Conservation (phyloP, 2,797 vertebrate species). For the Poeciliopsis gracilis region DNA sequence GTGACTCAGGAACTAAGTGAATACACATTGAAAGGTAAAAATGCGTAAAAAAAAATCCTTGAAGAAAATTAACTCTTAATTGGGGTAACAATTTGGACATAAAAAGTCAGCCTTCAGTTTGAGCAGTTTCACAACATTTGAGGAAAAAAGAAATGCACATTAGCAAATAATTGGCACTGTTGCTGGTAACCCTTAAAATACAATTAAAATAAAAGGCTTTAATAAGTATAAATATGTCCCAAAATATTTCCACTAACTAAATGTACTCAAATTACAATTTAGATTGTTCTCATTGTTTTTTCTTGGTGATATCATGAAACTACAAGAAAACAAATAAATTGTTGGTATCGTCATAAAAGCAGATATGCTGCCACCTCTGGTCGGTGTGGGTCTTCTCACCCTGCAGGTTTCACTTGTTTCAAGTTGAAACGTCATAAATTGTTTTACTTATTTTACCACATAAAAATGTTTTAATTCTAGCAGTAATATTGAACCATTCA, state of each 20-base stretch:
- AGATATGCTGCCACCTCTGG: background rate
- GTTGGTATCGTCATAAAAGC: background rate
- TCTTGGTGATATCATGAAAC: background rate
- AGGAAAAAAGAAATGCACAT: background rate
- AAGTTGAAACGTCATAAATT: background rate
- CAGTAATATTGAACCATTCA: background rate
- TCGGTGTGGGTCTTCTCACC: background rate
- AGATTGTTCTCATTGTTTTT: background rate
- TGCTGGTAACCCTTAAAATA: background rate
- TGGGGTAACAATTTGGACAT: background rate
- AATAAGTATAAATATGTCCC: background rate
- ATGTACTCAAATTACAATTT: background rate
- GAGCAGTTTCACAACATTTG: background rate
- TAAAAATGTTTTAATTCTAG: background rate
- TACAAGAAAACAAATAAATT: background rate
- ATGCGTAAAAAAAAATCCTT: too few species aligned
- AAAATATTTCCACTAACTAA: background rate
- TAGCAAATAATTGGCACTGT: background rate
- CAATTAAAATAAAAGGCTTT: background rate
- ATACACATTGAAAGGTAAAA: background rate
- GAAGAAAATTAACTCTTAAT: background rate
- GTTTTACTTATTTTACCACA: background rate
- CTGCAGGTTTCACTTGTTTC: background rate
- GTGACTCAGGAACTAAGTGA: background rate
- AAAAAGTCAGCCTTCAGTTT: background rate